Evolutionary conservation across 2,888 invertebrate genomes (phyloP), one percentile per base, ranked within the genome.

Genomic region (Crocallis elinguaria): DNA sequence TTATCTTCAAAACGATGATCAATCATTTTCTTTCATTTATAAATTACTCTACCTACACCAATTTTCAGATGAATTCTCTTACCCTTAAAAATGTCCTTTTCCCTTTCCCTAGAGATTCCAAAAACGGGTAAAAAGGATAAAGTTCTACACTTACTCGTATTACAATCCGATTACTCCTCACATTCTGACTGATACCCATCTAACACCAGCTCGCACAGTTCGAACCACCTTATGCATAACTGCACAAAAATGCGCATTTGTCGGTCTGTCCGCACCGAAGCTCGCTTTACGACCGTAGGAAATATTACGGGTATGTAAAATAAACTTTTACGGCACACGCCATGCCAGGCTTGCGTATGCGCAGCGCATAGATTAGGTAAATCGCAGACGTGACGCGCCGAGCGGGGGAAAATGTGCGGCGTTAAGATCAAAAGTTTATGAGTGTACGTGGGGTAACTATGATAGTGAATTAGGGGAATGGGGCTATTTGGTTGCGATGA

Each of bases 241-340:
- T 39, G 37, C 59, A 63, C 63, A 64, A 68, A 62, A 62, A 62
- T 52, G 44, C 13, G 21, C 51, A 68, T 65, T 66, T 67, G 73
- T 77, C 71, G 60, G 70, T 64, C 57, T 64, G 69, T 71, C 64
- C 62, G 69, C 62, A 50, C 67, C 56, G 58, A 60, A 17, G 65
- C 70, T 64, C 60, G 60, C 59, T 86, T 86, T 85, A 86, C 77
- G 79, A 77, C 69, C 72, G 64, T 64, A 70, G 64, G 64, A 64
- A 80, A 77, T 81, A 80, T 84, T 82, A 83, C 82, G 76, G 75
- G 73, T 80, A 80, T 82, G 84, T 78, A 78, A 84, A 86, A 78
- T 77, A 77, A 70, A 62, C 72, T 83, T 85, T 86, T 85, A 87
- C 75, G 68, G 82, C 78, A 62, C 67, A 65, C 68, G 55, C 68